These are phyloP conservation scores for Troides oblongomaculatus DNA, from an alignment of 2,888 invertebrate species.

Conservation along the genomic window DNA sequence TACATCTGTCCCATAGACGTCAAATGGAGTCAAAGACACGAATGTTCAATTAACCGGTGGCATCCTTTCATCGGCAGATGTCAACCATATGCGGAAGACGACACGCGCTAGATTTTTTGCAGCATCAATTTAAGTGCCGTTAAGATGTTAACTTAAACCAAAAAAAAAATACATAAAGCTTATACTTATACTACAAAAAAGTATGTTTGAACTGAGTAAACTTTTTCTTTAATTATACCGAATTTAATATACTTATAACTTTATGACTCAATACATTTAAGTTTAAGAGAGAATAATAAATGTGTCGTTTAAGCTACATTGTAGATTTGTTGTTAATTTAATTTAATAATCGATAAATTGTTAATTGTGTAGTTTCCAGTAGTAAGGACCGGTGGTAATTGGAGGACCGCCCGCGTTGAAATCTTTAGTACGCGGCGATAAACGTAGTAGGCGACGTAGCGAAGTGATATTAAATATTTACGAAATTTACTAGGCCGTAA, in stretches of 20 bases:
- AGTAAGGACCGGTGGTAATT: slow-evolving; percentile 9
- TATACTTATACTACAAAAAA: neutral
- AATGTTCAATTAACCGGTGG: slow-evolving; percentile 56
- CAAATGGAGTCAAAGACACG: slow-evolving; percentile 41
- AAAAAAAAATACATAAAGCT: slow-evolving; percentile 3
- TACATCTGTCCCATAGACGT: slow-evolving; percentile 33
- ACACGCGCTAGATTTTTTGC: slow-evolving; percentile 50
- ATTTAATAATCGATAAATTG: neutral
- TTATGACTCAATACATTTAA: too few species aligned
- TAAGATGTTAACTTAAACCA: slow-evolving; percentile 18
- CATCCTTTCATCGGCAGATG: slow-evolving; percentile 38
- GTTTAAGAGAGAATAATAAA: neutral
- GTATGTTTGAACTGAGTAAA: neutral
- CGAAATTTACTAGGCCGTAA: neutral
- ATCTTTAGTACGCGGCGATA: slow-evolving; percentile 56
- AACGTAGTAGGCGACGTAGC: slow-evolving; percentile 26
- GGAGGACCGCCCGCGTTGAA: slow-evolving; percentile 64
- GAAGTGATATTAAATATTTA: neutral
- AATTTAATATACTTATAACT: too few species aligned
- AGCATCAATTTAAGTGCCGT: slow-evolving; percentile 35
- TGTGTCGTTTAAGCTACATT: slow-evolving; percentile 1
- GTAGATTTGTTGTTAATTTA: neutral
- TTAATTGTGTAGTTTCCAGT: neutral
- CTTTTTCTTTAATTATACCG: neutral
- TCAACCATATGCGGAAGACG: slow-evolving; percentile 42